Percentiles rank a stretch among this genome's conserved stretches.
phyloP scores from a whole-genome alignment of 2,797 vertebrate species.

The Vespertilio murinus region DNA sequence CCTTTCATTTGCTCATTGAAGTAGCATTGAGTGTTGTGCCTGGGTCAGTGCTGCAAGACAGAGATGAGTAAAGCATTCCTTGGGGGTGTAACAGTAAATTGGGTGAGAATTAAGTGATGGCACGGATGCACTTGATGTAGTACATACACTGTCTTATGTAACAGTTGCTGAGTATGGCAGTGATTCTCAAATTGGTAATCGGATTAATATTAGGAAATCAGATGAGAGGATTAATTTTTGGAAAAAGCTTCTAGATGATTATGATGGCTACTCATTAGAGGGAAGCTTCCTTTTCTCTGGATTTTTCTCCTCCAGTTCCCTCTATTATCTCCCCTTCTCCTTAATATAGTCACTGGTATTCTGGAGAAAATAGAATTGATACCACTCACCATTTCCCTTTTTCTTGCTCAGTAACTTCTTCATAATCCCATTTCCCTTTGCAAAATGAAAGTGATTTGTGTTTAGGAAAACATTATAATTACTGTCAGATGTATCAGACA shows the following conservation, averaged over 20 bases:
- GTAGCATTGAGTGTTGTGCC: background rate
- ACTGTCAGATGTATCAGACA: background rate
- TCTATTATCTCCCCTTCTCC: background rate
- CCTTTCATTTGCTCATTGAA: slow-evolving; percentile 5
- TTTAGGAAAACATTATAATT: background rate
- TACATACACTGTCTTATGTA: background rate
- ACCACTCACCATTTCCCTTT: background rate
- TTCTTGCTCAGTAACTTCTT: background rate
- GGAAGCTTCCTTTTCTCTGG: background rate
- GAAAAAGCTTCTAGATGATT: background rate
- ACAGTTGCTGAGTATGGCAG: background rate
- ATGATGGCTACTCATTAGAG: background rate
- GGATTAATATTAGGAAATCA: background rate
- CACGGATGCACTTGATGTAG: background rate
- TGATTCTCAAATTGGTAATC: slow-evolving; percentile 13
- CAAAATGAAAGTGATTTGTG: background rate
- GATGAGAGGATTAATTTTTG: background rate
- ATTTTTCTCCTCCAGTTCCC: background rate
- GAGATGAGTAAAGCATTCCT: background rate
- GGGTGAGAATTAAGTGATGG: background rate
- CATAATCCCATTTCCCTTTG: background rate
- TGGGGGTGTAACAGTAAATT: background rate
- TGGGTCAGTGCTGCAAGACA: background rate
- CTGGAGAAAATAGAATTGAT: background rate
- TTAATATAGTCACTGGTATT: background rate